Evolutionary conservation across 2,797 vertebrate genomes (phyloP).

Genomic region (Masticophis lateralis): DNA sequence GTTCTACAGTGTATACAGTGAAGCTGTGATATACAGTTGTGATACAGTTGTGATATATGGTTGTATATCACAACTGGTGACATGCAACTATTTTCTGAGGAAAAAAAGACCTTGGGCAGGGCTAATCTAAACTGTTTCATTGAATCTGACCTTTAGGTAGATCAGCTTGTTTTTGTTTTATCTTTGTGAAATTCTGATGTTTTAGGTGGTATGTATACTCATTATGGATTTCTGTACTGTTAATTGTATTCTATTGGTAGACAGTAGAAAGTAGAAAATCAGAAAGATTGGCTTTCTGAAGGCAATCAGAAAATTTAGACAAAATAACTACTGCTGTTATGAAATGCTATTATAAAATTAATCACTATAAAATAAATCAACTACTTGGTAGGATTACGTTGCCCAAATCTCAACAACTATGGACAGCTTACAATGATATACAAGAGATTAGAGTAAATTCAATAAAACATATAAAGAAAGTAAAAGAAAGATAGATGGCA

Average conservation of each 20-base stretch:
- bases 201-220: not conserved
- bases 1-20: not conserved
- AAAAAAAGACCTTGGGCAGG: not conserved
- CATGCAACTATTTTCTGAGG: not conserved
- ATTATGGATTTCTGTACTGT: not conserved
- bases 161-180: not conserved
- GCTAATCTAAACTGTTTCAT: not conserved
- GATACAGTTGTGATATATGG: not conserved
- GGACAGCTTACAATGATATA: not conserved
- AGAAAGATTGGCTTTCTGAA: not conserved
- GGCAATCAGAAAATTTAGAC: not conserved
- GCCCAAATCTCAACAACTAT: not conserved
- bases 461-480: not conserved
- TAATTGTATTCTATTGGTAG: not conserved
- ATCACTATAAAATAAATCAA: not conserved
- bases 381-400: not conserved
- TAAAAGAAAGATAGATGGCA: not conserved
- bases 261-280: too few species aligned
- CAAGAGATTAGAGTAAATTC: not conserved
- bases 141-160: not conserved
- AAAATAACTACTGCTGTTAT: not conserved
- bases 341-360: not conserved
- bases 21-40: not conserved
- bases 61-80: accelerated
- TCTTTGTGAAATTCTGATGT: not conserved